These are phyloP conservation scores for Corynorhinus townsendii DNA, from an alignment of 2,113 vertebrate genomes.

Conservation along the genomic window DNA sequence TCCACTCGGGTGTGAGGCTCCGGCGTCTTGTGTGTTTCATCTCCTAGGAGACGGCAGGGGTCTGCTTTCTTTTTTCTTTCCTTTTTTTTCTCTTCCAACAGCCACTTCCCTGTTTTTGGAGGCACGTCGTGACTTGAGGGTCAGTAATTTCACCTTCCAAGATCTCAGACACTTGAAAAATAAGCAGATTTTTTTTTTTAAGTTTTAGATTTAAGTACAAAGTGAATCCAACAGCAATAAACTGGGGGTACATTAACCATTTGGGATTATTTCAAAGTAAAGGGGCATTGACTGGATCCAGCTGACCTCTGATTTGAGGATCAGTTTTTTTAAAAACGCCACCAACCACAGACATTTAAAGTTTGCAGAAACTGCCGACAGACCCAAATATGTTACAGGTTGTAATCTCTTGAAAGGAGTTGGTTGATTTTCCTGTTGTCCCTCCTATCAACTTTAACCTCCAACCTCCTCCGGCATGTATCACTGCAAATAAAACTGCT, in stretches of 20 bases:
- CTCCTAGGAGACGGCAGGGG: too few species aligned
- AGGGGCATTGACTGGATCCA: conserved; percentile 67
- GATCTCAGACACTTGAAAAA: conserved; percentile 16
- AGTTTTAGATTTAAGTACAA: conserved; percentile 48
- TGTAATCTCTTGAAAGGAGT: conserved; percentile 90
- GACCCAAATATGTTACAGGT: conserved; percentile 85
- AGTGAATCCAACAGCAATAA: conserved; percentile 77
- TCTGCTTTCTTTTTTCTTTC: too few species aligned
- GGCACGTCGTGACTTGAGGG: neutral
- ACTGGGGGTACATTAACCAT: conserved; percentile 69
- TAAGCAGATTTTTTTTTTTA: neutral
- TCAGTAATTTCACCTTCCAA: conserved; percentile 31
- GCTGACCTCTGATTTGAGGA: conserved; percentile 82
- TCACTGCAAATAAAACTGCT: conserved; percentile 89
- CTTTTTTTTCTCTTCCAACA: neutral
- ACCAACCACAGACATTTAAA: conserved; percentile 77
- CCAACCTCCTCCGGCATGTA: conserved; percentile 89
- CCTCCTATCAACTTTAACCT: conserved; percentile 94
- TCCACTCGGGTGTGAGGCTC: too few species aligned
- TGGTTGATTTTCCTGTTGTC: conserved; percentile 89
- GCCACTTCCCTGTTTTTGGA: neutral
- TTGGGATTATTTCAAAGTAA: conserved; percentile 73
- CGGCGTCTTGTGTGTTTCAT: too few species aligned
- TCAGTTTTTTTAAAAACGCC: conserved; percentile 77
- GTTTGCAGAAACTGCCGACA: conserved; percentile 82